Percentiles rank a stretch among this genome's conserved stretches.
phyloP scores from a whole-genome alignment of 2,888 invertebrate genomes.

The Abrostola triplasia region DNA sequence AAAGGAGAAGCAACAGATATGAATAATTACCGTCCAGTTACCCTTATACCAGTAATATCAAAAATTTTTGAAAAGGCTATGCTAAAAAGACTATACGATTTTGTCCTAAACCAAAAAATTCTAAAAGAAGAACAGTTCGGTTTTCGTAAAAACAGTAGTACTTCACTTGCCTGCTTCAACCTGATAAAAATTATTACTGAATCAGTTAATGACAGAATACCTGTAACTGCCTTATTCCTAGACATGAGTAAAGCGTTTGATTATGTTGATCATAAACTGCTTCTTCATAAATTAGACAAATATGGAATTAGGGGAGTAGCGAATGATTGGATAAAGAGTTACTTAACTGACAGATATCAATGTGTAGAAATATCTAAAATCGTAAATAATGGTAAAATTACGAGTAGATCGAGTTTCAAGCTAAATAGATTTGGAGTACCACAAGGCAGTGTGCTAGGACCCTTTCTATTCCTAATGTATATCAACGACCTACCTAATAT shows the following conservation, averaged over 20 bases:
- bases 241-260: conserved; percentile 1
- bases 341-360: background rate
- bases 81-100: background rate
- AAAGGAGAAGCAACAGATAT: background rate
- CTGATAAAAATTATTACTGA: background rate
- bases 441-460: background rate
- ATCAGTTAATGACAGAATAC: background rate
- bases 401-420: background rate
- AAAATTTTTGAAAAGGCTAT: conserved; percentile 1
- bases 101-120: background rate
- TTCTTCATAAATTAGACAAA: background rate
- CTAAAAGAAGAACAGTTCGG: conserved; percentile 2
- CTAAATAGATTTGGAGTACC: background rate
- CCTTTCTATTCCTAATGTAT: background rate
- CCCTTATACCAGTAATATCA: background rate
- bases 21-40: conserved; percentile 1
- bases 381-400: background rate
- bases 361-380: conserved; percentile 3
- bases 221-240: background rate
- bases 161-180: background rate
- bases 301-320: conserved; percentile 1
- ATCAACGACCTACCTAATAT: too few relatives aligned
- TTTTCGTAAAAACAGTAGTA: background rate
- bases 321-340: background rate
- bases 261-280: background rate